Evolutionary conservation across 2,113 vertebrate species (phyloP), one percentile per base, ranked within the genome.

Genomic region (Hylia prasina): DNA sequence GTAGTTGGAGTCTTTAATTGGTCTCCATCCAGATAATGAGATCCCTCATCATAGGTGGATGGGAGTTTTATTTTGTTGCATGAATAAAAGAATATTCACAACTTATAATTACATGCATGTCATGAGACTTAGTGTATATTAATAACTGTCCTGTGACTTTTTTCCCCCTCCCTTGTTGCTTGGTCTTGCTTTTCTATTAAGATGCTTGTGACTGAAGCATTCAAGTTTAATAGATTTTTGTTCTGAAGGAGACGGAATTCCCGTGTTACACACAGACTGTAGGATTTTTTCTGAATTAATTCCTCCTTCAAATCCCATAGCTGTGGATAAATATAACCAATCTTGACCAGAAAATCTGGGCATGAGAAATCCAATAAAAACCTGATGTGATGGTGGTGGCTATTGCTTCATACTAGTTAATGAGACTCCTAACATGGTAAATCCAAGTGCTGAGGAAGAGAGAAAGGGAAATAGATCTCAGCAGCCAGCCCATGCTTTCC

Each of bases 151-250:
- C 94, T 94, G 89, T 97, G 91, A 89, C 68, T 71, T 71, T 60
- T 90, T 83, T 82, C 20, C 63, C 14, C 56, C 61, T 94, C 93
- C 93, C 96, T 72, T 87, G 95, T 91, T 94, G 86, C 93, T 89
- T 92, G 69, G 83, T 94, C 87, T 89, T 94, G 87, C 80, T 92
- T 87, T 96, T 96, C 95, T 96, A 91, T 97, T 97, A 95, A 97
- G 96, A 89, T 91, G 93, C 86, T 65, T 73, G 40, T 92, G 83
- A 94, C 79, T 89, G 93, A 94, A 94, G 44, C 56, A 56, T 91
- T 93, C n/a, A 56, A 91, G 86, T 92, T 96, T 97, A 94, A 96
- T 97, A 95, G 93, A 96, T 96, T 95, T 95, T 92, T 92, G 87
- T 95, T 81, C 91, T 92, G 78, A 94, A 96, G 94, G 72, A 77